A percentile compares a stretch with the other conserved stretches of the same genome.
These are phyloP conservation scores for Parochlus steinenii DNA, from an alignment of 2,888 invertebrate genomes.

Conservation along the genomic window DNA sequence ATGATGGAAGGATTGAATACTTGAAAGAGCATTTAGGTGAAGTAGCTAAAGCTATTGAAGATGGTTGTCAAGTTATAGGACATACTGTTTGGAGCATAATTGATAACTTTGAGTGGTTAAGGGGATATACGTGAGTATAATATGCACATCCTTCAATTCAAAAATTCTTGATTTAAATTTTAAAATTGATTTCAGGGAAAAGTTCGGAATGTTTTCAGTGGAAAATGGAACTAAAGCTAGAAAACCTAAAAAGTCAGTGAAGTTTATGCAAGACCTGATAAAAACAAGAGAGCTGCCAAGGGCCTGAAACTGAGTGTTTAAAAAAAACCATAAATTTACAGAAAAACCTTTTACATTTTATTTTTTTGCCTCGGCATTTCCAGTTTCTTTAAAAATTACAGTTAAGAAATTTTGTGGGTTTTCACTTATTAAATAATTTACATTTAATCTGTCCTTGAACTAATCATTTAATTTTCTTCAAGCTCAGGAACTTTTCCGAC, in stretches of 20 bases:
- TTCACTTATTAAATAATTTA: no score
- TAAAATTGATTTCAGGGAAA: slow-evolving; percentile 33
- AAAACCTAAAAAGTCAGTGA: slow-evolving; percentile 43
- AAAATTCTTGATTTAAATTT: slow-evolving; percentile 10
- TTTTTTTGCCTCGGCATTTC: no score
- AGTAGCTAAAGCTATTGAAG: slow-evolving; percentile 32
- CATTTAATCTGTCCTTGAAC: no score
- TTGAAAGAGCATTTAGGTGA: slow-evolving; percentile 28
- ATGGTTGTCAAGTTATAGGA: slow-evolving; percentile 31
- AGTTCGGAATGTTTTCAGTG: slow-evolving; percentile 52
- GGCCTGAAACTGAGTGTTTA: no score
- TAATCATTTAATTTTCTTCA: no score
- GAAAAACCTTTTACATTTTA: no score
- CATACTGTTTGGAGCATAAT: slow-evolving; percentile 45
- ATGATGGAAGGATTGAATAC: slow-evolving; percentile 24
- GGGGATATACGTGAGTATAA: slow-evolving; percentile 37
- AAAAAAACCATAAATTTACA: no score
- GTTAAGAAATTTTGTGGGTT: no score
- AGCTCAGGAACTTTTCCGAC: no score
- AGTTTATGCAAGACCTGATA: slow-evolving; percentile 37
- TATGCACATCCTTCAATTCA: slow-evolving; percentile 9
- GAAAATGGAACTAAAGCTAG: slow-evolving; percentile 37
- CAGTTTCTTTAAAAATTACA: no score
- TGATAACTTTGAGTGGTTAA: slow-evolving; percentile 48
- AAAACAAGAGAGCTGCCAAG: no score